phyloP scores from a whole-genome alignment of 23 tunicate genomes.

The Clavelina lepadiformis region DNA sequence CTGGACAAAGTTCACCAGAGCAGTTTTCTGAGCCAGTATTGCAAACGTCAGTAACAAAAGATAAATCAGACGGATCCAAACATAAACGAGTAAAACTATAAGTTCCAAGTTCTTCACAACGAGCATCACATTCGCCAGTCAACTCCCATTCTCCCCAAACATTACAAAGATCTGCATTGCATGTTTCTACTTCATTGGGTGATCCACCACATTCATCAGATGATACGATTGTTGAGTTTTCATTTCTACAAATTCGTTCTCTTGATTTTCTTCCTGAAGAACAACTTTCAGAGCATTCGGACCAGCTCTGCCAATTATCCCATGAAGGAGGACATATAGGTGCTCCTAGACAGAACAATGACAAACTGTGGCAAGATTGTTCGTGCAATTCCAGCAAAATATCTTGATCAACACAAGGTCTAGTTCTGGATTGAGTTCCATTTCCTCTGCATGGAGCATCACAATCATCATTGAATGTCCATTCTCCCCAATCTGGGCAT shows the following conservation, averaged over 20 bases:
- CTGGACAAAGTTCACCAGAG: slow-evolving; percentile 14
- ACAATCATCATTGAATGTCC: slow-evolving; percentile 14
- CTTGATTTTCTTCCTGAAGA: slow-evolving; percentile 11
- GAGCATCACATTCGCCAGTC: slow-evolving; percentile 7
- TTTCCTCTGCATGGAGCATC: slow-evolving; percentile 19
- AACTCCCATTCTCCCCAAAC: slow-evolving; percentile 29
- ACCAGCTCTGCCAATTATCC: slow-evolving; percentile 18
- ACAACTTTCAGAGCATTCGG: slow-evolving; percentile 15
- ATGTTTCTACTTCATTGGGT: background rate
- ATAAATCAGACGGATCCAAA: slow-evolving; percentile 4
- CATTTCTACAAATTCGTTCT: slow-evolving; percentile 13
- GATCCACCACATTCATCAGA: slow-evolving; percentile 2
- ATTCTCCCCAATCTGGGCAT: slow-evolving; percentile 26
- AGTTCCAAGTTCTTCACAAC: slow-evolving; percentile 10
- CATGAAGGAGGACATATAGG: slow-evolving; percentile 32
- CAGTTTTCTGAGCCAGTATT: background rate
- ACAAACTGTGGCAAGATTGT: background rate
- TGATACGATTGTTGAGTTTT: slow-evolving; percentile 12
- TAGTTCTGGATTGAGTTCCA: background rate
- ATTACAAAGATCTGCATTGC: slow-evolving; percentile 16
- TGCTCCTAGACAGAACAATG: background rate
- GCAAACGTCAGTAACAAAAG: background rate
- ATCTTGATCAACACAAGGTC: slow-evolving; percentile 16
- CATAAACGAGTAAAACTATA: slow-evolving; percentile 2
- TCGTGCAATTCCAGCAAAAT: background rate